phyloP scores from a whole-genome alignment of 1,140 invertebrate species.

The Bombus turneri region DNA sequence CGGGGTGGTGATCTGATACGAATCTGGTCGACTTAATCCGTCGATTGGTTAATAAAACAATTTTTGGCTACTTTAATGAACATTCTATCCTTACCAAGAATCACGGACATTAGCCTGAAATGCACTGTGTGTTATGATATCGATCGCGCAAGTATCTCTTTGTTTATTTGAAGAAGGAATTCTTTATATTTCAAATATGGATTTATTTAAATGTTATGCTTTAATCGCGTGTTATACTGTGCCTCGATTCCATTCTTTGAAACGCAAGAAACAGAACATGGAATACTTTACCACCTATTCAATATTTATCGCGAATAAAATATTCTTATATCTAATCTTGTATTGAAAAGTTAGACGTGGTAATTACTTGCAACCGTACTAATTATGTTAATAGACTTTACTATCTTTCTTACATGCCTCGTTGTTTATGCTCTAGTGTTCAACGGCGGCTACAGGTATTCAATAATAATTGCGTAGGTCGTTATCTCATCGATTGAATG shows the following conservation, averaged over 20 bases:
- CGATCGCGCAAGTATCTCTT: not conserved
- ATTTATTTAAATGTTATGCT: not conserved
- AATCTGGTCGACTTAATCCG: too few relatives aligned
- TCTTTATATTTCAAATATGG: not conserved
- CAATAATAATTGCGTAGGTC: not conserved
- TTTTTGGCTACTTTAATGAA: too few relatives aligned
- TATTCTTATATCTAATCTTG: not conserved
- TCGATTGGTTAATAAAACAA: too few relatives aligned
- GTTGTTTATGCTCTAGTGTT: not conserved
- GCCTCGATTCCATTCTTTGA: not conserved
- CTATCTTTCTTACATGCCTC: not conserved
- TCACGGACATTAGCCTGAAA: too few relatives aligned
- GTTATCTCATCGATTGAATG: constrained; percentile 11
- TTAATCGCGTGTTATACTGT: not conserved
- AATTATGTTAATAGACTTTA: not conserved
- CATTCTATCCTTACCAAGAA: not conserved
- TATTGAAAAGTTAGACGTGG: not conserved
- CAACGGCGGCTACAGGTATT: not conserved
- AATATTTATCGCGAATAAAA: not conserved
- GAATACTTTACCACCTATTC: not conserved
- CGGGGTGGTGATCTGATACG: too few relatives aligned
- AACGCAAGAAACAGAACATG: not conserved
- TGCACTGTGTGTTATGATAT: not conserved
- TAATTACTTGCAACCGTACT: not conserved
- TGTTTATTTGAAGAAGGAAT: not conserved